Base-by-base conservation (phyloP, 2,797 vertebrate genomes). In the Cercopithecus diana region DNA sequence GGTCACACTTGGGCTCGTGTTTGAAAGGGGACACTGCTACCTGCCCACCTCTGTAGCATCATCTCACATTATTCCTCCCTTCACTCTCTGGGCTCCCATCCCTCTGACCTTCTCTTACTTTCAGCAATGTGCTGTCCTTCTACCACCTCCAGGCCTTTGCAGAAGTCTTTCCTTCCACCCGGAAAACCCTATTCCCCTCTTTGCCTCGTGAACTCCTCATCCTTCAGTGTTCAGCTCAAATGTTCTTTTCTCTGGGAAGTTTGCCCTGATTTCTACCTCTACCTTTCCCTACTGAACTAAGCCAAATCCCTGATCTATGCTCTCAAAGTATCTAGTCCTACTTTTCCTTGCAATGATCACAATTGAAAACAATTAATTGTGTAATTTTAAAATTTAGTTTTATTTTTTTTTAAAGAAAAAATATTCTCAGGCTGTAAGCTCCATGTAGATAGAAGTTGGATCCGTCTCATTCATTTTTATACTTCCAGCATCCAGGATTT, bases 1-100 rank as follows among this genome's bases (percentile, higher is more conserved):
- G 41, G 57, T 86, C 36, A 22, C n/a, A 14, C 4, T 7, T 7
- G 10, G n/a, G 58, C 72, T 58, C 41, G 2, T 9, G 24, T 75
- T 57, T 41, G 75, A 75, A 30, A 55, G 17, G 24, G 2, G 4
- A 6, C 41, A 4, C 13, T 82, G 88, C 14, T 17, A 13, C 6
- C 19, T 39, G 22, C 5, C 1, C 20, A 3, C 33, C 36, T 36
- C 33, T 22, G 36, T 26, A 7, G 39, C 30, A 15, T 39, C 20
- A 0, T 8, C 73, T 11, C 10, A 39, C 19, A 0, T 55, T n/a
- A 6, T 7, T 10, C 41, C 26, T 61, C 50, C 15, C 14, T 0
- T 6, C 4, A 7, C 28, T 19, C 6, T 19, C 70, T 7, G 33
- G 57, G 22, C 28, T 26, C 43, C 20, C 4, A 17, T 10, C 20